Base-by-base conservation (phyloP, 2,113 vertebrate species). In the Channa maculata region DNA sequence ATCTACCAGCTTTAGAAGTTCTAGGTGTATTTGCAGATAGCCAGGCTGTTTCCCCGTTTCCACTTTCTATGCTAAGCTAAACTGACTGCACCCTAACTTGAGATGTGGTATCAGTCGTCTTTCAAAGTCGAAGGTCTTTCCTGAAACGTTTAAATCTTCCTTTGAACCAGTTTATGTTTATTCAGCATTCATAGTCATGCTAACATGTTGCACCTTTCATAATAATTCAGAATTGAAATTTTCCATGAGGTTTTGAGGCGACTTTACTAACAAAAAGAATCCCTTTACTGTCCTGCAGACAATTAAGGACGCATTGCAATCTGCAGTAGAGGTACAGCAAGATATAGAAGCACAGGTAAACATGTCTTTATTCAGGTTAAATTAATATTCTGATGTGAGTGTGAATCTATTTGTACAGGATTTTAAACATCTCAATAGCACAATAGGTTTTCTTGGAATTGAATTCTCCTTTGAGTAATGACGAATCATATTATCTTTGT, bases 211-310 rank as follows among this genome's bases (percentile, higher is more conserved):
- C 61, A 14, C 13, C 2, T 38, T 51, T 12, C 6, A 53, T 49
- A 5, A 44, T n/a, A n/a, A n/a, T n/a, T n/a, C n/a, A n/a, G n/a
- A n/a, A n/a, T n/a, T n/a, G n/a, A n/a, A n/a, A n/a, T n/a, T n/a
- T n/a, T n/a, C n/a, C n/a, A n/a, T n/a, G n/a, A n/a, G n/a, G n/a
- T n/a, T n/a, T n/a, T n/a, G n/a, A n/a, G n/a, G n/a, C n/a, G 24
- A 55, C 72, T 76, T 36, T 15, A 65, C 75, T 67, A 64, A 77
- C 78, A 76, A 8, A 33, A 65, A 38, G 0, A 70, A 54, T 57
- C 59, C 58, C 64, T 69, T 68, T 5, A 57, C 51, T 82, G 64
- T 84, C 57, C 80, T 59, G 63, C 87, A 89, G 88, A 75, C 61
- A 75, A 71, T 41, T 75, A 83, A 5, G 55, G 80, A 86, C 0